Base-by-base conservation (phyloP, 1,140 invertebrate species). In the Pantala flavescens region DNA sequence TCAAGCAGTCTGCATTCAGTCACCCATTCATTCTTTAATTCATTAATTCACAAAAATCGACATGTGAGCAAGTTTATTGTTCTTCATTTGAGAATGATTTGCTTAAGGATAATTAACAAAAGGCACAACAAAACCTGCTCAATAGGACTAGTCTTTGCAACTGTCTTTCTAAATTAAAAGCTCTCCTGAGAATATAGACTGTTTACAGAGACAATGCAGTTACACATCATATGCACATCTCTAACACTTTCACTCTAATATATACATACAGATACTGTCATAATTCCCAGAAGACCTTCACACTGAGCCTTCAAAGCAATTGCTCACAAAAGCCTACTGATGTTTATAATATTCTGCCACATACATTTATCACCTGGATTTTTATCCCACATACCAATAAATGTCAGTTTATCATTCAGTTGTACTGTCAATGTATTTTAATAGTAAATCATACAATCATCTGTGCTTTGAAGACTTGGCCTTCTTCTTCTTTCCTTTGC, bases 401-500 rank as follows among this genome's bases (percentile, higher is more conserved):
- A 36, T 36, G 28, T 36, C 28, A 36, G 9, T 5, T 36, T 36
- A 36, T 36, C 28, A 36, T 9, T 36, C 28, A 36, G 28, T 36
- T 36, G 28, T 36, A 36, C 28, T 36, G 28, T 36, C 28, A 36
- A 36, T 36, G 28, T 36, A 2, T 36, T 36, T 36, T 36, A 36
- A 36, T 36, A 36, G n/a, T 36, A 36, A 36, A 63, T 63, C n/a
- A 16, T 12, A 63, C 12, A 12, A 63, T 63, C 49, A 63, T 21
- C 71, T 72, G 24, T 72, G 71, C 42, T 72, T 72, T n/a, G 71
- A 72, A 7, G 24, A 36, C 71, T 72, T 72, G 21, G 14, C 42
- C 42, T 72, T 72, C 71, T 72, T 72, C 14, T 72, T 72, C 24
- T 72, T 72, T 11, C 24, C 42, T n/a, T 72, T 72, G 12, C 71